Evolutionary conservation across 2,113 vertebrate genomes (phyloP), one percentile per base, ranked within the genome.

Genomic region (Hypomesus transpacificus): DNA sequence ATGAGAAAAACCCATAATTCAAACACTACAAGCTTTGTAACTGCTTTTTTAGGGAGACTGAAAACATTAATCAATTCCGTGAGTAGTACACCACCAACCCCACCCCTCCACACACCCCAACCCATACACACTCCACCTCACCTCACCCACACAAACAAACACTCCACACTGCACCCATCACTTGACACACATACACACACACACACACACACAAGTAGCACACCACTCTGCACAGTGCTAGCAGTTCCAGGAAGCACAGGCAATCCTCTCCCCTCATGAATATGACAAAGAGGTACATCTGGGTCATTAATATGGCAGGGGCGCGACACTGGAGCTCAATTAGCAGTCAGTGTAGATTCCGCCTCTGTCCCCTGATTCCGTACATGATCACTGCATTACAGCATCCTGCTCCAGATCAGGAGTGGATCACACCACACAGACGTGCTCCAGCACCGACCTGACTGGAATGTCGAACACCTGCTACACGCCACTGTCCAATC

Each of bases 241-340:
- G 22, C 75, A 68, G 57, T 82, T 67, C 74, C 68, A 71, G 59
- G 77, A 78, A 85, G 81, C 73, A 77, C 80, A 79, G 52, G 76
- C 79, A 87, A 79, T 81, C 67, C 77, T 83, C 77, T 76, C 63
- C 80, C 65, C 78, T 89, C 80, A 91, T 90, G 88, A 89, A 91
- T 91, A 88, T 87, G 86, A 85, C 81, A 85, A 88, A 85, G 76
- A 87, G 82, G 69, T 72, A 77, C 87, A 92, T 90, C 83, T 90
- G 87, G 90, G 90, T 92, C 90, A 91, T 92, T 90, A 89, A 86
- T 87, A 86, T 91, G 87, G 87, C 86, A 91, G 82, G 85, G 79
- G 78, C 56, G 75, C 86, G 87, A 86, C 84, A 88, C 87, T 76
- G 83, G 89, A 89, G 85, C 77, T 87, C 87, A 89, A 92, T 91